Evolutionary conservation across 2,797 vertebrate species (phyloP).

Genomic region (Calcarius lapponicus): DNA sequence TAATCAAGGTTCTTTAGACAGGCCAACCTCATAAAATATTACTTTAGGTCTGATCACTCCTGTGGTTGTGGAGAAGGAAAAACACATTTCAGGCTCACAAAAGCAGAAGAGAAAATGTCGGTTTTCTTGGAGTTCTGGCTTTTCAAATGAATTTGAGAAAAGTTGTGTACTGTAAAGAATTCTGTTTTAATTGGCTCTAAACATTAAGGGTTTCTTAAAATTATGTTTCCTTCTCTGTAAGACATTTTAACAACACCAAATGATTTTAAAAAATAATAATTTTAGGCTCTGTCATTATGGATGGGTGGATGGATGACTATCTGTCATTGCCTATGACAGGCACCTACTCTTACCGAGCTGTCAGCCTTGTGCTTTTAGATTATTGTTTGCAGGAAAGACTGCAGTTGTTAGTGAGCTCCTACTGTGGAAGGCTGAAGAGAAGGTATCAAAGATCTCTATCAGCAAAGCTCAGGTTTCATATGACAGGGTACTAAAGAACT

Average conservation of each 20-base stretch:
- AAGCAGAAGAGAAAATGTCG: background rate
- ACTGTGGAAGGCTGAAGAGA: background rate
- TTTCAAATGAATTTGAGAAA: background rate
- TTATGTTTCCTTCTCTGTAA: background rate
- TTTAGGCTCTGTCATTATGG: constrained; percentile 22
- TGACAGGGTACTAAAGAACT: background rate
- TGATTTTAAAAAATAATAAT: background rate
- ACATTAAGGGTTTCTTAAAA: background rate
- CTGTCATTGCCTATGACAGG: constrained; percentile 36
- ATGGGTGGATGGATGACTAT: constrained; percentile 35
- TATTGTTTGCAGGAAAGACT: constrained; percentile 12
- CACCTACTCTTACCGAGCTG: constrained; percentile 35
- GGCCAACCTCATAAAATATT: background rate
- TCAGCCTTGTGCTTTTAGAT: constrained; percentile 4
- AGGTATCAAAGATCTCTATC: background rate
- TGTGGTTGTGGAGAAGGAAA: background rate
- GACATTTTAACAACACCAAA: background rate
- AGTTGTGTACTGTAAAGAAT: background rate
- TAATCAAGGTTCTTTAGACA: background rate
- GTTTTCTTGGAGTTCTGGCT: background rate
- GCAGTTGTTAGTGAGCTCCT: background rate
- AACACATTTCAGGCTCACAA: background rate
- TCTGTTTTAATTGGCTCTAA: background rate
- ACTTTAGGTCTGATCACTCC: background rate
- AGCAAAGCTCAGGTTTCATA: background rate